Base-by-base conservation (phyloP, 2,797 vertebrate species). In the Poliocrania exsul region DNA sequence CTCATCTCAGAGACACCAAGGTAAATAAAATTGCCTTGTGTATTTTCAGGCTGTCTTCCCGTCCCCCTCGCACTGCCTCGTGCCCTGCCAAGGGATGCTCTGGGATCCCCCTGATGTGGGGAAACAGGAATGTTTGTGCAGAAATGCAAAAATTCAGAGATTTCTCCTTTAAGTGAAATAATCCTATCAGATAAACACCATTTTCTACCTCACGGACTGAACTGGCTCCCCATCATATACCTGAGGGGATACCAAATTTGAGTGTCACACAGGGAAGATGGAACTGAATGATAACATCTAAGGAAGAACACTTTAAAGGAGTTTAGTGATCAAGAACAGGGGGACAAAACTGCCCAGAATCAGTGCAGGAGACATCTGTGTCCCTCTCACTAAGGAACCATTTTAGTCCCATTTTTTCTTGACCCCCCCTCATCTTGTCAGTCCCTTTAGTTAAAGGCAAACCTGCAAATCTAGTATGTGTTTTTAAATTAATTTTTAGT, bases 61-160 rank as follows among this genome's bases (percentile, higher is more conserved):
- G 1, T 69, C 21, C 12, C 24, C 18, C 20, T 40, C 8, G 53
- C 8, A 15, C 38, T 74, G 44, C 56, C 33, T 31, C 0, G 0
- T 72, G 62, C 65, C 80, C 31, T 64, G 21, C 60, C 37, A 25
- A 56, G 40, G 73, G 44, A 44, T 92, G 38, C 64, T 88, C 9
- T n/a, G 44, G 46, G 29, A 46, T 37, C 28, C 6, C 23, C 28
- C 46, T 71, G 56, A 82, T 33, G 53, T 49, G 37, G 29, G 18
- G 16, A 42, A 33, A 23, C 6, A 8, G 62, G 69, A 57, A 33
- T 4, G 8, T 37, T 77, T 38, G 8, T 31, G 38, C 54, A 65
- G 17, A 60, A 85, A 67, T 53, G 23, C 20, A 79, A 33, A 74
- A 69, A 66, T 42, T 35, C 2, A 5, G 24, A 7, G 42, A 53